Evolutionary conservation across 2,797 vertebrate species (phyloP).

Genomic region (Eurystomus glaucurus): DNA sequence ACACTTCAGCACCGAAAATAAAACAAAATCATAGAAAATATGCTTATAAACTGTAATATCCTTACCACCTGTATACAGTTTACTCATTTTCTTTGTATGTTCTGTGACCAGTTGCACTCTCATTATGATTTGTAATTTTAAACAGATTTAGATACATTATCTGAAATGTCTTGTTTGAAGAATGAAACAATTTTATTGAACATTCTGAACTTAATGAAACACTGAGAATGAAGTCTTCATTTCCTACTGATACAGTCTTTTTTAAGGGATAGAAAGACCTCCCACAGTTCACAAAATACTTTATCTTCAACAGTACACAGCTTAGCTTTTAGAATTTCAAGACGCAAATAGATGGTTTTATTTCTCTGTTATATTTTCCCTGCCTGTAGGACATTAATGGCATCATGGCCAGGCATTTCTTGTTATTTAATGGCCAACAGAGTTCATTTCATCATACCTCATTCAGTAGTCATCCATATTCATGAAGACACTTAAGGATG

Average conservation of each 20-base stretch:
- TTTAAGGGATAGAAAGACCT: not conserved
- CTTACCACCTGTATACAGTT: not conserved
- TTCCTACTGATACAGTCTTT: not conserved
- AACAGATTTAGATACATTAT: not conserved
- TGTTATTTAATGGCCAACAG: constrained; percentile 7
- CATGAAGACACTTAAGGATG: constrained; percentile 30
- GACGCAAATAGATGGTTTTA: not conserved
- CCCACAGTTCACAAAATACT: not conserved
- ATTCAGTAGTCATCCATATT: constrained; percentile 35
- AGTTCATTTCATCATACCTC: constrained; percentile 30
- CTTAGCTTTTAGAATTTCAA: constrained; percentile 3
- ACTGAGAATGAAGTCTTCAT: not conserved
- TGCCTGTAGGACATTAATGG: not conserved
- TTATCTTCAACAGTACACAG: not conserved
- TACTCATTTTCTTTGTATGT: not conserved
- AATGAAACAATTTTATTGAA: not conserved
- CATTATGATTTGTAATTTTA: not conserved
- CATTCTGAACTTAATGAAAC: not conserved
- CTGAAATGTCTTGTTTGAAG: not conserved
- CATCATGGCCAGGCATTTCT: constrained; percentile 5
- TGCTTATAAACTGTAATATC: not conserved
- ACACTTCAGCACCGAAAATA: not conserved
- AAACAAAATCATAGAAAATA: not conserved
- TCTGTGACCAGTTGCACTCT: not conserved
- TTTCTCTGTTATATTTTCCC: not conserved